Base-by-base conservation (phyloP, 2,113 vertebrate genomes). In the Cyprinodon brontotheroides region DNA sequence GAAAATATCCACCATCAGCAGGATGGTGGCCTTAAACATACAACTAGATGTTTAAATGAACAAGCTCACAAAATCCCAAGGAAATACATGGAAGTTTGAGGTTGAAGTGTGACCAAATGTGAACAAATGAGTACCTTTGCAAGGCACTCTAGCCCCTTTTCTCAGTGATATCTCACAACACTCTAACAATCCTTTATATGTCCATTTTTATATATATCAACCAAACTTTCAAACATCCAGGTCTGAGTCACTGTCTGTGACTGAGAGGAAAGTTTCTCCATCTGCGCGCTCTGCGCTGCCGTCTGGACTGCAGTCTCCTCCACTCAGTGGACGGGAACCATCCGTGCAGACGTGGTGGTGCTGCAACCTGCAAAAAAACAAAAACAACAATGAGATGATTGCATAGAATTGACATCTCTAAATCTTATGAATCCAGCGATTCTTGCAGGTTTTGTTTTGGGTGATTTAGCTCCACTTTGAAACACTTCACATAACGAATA, bases 191-290 rank as follows among this genome's bases (percentile, higher is more conserved):
- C 8, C 22, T 80, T 77, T 13, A 53, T 78, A 72, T 36, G 79
- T 86, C 50, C 61, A 43, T 88, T 63, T 82, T 47, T 50, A 50
- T 8, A 66, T 22, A 11, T 12, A 38, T 29, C 10, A 11, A 29
- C 1, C 29, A 62, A 72, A 62, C 48, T 88, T 91, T 97, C 95
- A 99, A 92, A 98, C 96, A 91, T 99, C 97, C 94, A 97, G 95
- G 94, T 99, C 97, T 80, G 97, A 98, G 93, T 99, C 97, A 94
- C 96, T 99, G 95, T 97, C 97, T 79, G 97, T 97, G 82, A 97
- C 96, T 79, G 97, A 98, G 91, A 97, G 96, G 71, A 96, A 95
- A 53, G 96, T 96, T 84, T 96, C 96, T 74, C 95, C 96, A 86
- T 97, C 96, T 61, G 92, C 95, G 73, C 95, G 94, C 89, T 96